Evolutionary conservation across 2,797 vertebrate genomes (phyloP).

Genomic region (Macropodus opercularis): DNA sequence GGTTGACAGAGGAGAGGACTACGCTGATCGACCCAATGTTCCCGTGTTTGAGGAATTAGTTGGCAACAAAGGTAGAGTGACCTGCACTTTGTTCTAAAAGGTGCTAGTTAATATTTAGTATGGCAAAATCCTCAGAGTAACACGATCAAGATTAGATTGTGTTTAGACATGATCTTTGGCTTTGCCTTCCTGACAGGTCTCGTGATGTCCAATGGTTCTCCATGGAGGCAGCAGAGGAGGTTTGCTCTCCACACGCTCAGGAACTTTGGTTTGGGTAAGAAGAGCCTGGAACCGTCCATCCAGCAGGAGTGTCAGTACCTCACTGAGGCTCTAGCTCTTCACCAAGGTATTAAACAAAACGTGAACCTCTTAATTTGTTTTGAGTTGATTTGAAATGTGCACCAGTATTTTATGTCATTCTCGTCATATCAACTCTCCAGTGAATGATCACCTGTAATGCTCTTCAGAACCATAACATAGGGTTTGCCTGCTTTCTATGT

Average conservation of each 20-base stretch:
- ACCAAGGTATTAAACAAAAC: conserved; percentile 51
- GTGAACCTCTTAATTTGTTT: neutral
- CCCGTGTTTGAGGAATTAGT: conserved; percentile 27
- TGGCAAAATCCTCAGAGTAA: neutral
- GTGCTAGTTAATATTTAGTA: neutral
- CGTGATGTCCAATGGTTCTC: conserved; percentile 51
- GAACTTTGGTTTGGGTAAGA: conserved; percentile 76
- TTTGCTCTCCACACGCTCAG: conserved; percentile 76
- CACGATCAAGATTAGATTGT: too few relatives aligned
- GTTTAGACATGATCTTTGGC: too few relatives aligned
- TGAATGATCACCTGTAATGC: too few relatives aligned
- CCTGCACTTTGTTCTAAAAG: neutral
- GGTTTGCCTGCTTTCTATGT: too few relatives aligned
- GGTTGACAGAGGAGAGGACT: conserved; percentile 62
- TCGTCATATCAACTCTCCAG: too few relatives aligned
- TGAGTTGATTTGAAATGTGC: too few relatives aligned
- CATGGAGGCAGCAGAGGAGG: conserved; percentile 71
- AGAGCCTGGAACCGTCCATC: conserved; percentile 65
- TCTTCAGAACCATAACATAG: too few relatives aligned
- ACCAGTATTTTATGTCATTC: too few relatives aligned
- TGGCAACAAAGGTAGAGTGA: conserved; percentile 46
- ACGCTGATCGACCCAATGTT: conserved; percentile 51
- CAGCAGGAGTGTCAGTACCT: conserved; percentile 69
- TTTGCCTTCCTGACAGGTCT: conserved; percentile 59
- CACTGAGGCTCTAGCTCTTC: conserved; percentile 50